Base-by-base conservation (phyloP, 2,888 invertebrate species). In the Sminthurides aquaticus region DNA sequence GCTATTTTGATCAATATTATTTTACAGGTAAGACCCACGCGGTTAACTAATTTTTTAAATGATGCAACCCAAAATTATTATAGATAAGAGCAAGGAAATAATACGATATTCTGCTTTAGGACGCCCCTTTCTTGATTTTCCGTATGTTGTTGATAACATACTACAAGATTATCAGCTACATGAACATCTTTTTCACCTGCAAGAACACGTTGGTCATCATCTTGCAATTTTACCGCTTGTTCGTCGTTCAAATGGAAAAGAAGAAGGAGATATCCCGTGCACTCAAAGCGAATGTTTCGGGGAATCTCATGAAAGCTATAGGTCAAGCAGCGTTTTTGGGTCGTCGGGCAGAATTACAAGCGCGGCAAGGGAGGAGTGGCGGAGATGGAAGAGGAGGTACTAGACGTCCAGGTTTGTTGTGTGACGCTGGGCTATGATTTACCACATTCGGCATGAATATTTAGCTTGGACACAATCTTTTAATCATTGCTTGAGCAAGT, bases 181-280 rank as follows among this genome's bases (percentile, higher is more conserved):
- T 94, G 87, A 95, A 95, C 78, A 90, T 95, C 67, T 96, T 96
- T 81, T 96, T 96, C 80, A 94, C 94, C 0, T 93, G 92, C 80
- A 90, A 92, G 80, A 92, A 91, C 76, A 88, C 89, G 0, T 79
- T 92, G 78, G 94, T 96, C 11, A 94, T 95, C 67, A 79, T 92
- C 0, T 82, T 96, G 0, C 91, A 93, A 78, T 81, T 92, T 64
- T 93, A 93, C 77, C 82, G 92, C 3, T 81, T 93, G 0, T 88
- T 90, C 76, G 90, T 91, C 0, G 85, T 91, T 0, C 87, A 90
- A 65, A 72, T 75, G 62, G 77, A 77, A 64, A 75, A 75, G 62
- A 74, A 74, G 57, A 76, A 76, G 64, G 72, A 75, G 61, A 65
- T 75, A 2, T 69, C 67, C 18, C 72, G 71, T 60, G 64, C 65